Percentiles rank a stretch among this genome's conserved stretches.
These are phyloP conservation scores for Lepidurus apus DNA, from an alignment of 1,140 invertebrate genomes.

Conservation along the genomic window DNA sequence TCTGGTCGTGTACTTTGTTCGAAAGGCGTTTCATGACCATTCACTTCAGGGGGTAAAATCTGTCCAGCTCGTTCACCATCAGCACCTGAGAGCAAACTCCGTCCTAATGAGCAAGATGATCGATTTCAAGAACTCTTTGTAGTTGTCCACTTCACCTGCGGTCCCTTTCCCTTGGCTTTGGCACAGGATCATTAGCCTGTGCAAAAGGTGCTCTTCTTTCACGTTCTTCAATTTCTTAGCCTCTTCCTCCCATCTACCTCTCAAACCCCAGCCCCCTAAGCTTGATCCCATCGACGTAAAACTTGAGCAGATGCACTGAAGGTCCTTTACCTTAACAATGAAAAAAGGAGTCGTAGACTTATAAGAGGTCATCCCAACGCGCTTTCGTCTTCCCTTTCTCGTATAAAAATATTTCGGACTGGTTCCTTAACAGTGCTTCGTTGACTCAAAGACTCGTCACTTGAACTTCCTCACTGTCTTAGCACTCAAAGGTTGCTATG, in stretches of 20 bases:
- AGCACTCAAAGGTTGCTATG: not conserved
- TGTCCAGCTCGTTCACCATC: not conserved
- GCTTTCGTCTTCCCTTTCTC: too few relatives aligned
- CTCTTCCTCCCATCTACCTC: not conserved
- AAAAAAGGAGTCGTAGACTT: too few relatives aligned
- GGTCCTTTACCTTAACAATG: not conserved
- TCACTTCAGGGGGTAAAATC: not conserved
- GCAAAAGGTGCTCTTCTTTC: not conserved
- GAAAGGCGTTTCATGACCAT: constrained; percentile 15
- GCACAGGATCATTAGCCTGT: not conserved
- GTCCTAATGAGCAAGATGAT: not conserved
- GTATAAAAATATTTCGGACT: too few relatives aligned
- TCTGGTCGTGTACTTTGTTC: constrained; percentile 14
- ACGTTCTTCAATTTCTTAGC: not conserved
- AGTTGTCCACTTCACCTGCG: constrained; percentile 9
- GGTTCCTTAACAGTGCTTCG: too few relatives aligned
- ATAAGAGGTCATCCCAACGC: too few relatives aligned
- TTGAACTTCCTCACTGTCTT: not conserved
- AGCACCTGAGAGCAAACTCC: not conserved
- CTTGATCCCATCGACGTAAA: not conserved
- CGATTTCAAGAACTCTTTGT: constrained; percentile 7
- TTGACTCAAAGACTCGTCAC: too few relatives aligned
- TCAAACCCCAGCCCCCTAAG: not conserved
- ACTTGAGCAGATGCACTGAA: not conserved
- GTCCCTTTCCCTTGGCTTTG: not conserved